Evolutionary conservation across 2,113 vertebrate genomes (phyloP).

Genomic region (Chrysemys picta): DNA sequence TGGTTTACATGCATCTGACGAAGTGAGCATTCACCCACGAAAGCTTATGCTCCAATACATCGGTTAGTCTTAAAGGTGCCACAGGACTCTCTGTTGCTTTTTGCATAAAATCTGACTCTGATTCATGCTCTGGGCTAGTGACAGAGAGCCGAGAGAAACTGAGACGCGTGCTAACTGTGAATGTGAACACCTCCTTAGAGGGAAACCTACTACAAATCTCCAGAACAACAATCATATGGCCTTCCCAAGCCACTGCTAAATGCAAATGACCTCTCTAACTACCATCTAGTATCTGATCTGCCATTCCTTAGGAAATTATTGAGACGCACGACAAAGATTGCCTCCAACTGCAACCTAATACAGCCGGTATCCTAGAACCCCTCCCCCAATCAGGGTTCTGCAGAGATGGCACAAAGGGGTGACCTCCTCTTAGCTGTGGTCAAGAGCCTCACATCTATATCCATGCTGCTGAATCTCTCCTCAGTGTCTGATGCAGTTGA

Average conservation of each 20-base stretch:
- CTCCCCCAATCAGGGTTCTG: neutral
- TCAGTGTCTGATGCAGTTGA: fast-evolving
- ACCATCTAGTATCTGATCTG: neutral
- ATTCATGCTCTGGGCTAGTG: neutral
- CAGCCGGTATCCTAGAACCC: neutral
- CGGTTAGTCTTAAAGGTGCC: too few species aligned
- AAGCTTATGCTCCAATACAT: too few species aligned
- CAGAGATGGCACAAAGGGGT: neutral
- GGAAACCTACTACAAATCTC: neutral
- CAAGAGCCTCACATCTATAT: neutral
- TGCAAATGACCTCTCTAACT: neutral
- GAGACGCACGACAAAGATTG: neutral
- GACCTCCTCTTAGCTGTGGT: neutral
- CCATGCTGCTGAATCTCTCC: neutral
- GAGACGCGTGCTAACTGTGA: neutral
- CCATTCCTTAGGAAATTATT: neutral
- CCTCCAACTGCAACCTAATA: neutral
- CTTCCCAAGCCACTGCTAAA: neutral
- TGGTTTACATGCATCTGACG: too few species aligned
- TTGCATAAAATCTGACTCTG: neutral
- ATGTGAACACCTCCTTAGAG: neutral
- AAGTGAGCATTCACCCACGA: too few species aligned
- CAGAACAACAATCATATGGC: neutral
- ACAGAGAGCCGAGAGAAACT: neutral
- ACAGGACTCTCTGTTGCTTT: too few species aligned